Evolutionary conservation across 1,140 invertebrate species (phyloP).

Genomic region (Procambarus clarkii): DNA sequence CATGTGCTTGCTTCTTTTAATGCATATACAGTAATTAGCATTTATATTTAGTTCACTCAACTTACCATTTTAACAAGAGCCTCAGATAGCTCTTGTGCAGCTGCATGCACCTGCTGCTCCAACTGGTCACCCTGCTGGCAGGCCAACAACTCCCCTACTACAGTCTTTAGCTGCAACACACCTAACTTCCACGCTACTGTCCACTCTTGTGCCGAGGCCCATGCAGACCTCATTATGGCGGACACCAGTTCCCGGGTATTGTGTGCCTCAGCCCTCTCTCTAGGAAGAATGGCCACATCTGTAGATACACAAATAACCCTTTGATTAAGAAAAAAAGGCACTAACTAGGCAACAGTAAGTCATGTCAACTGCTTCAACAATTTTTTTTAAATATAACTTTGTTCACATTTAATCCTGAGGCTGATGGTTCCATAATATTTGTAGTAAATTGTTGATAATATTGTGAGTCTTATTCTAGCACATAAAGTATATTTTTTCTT

Average conservation of each 20-base stretch:
- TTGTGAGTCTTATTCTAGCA: no score
- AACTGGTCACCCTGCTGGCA: neutral
- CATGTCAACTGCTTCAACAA: no score
- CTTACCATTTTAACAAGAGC: slow-evolving; percentile 46
- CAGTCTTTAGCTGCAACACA: slow-evolving; percentile 28
- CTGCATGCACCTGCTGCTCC: slow-evolving; percentile 16
- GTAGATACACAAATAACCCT: neutral
- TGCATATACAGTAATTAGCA: neutral
- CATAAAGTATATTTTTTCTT: no score
- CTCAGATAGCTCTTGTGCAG: slow-evolving; percentile 21
- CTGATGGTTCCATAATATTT: no score
- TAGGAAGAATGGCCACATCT: slow-evolving; percentile 34
- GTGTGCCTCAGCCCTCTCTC: neutral
- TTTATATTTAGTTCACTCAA: neutral
- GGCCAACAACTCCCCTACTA: slow-evolving; percentile 27
- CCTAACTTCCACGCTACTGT: slow-evolving; percentile 47
- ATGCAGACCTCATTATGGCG: slow-evolving; percentile 43
- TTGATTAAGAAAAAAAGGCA: no score
- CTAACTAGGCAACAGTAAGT: no score
- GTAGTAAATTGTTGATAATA: no score
- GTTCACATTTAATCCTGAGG: no score
- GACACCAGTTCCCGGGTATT: slow-evolving; percentile 25
- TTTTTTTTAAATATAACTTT: no score
- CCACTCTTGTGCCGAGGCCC: slow-evolving; percentile 53
- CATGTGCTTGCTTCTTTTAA: neutral